phyloP scores from a whole-genome alignment of 2,888 invertebrate genomes.

The Pachycephus smyrnensis region DNA sequence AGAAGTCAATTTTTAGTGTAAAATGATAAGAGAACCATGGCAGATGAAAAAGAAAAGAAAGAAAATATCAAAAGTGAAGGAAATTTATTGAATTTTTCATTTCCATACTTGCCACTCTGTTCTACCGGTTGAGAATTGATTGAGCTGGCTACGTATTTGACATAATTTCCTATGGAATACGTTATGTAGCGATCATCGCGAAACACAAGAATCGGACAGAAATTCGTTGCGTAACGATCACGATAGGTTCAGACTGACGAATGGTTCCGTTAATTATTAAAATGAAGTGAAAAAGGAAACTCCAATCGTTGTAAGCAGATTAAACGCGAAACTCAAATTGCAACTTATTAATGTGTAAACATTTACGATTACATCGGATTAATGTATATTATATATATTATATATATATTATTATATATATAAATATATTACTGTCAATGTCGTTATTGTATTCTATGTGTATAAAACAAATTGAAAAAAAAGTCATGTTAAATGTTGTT shows the following conservation, averaged over 20 bases:
- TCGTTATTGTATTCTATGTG: constrained; percentile 50
- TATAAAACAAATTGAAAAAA: constrained; percentile 42
- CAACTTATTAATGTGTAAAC: constrained; percentile 14
- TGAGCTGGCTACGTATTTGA: neutral
- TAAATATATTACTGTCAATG: constrained; percentile 42
- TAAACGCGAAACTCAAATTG: constrained; percentile 34
- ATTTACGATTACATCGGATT: constrained; percentile 8
- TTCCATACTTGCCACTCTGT: neutral
- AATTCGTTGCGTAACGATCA: neutral
- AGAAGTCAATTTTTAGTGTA: neutral
- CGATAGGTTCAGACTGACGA: neutral
- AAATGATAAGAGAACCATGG: neutral
- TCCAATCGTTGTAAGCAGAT: constrained; percentile 26
- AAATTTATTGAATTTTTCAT: neutral
- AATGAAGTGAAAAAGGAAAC: constrained; percentile 12
- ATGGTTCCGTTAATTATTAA: neutral
- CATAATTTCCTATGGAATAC: neutral
- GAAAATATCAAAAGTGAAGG: no score
- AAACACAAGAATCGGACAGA: neutral
- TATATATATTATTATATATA: constrained; percentile 19
- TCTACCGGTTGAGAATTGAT: neutral
- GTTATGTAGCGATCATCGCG: neutral
- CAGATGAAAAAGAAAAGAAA: no score
- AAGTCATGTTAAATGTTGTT: constrained; percentile 55
- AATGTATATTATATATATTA: constrained; percentile 29